phyloP scores from a whole-genome alignment of 37 sponge, comb jelly and placozoan species.

The Diacarnus erythraeanus region DNA sequence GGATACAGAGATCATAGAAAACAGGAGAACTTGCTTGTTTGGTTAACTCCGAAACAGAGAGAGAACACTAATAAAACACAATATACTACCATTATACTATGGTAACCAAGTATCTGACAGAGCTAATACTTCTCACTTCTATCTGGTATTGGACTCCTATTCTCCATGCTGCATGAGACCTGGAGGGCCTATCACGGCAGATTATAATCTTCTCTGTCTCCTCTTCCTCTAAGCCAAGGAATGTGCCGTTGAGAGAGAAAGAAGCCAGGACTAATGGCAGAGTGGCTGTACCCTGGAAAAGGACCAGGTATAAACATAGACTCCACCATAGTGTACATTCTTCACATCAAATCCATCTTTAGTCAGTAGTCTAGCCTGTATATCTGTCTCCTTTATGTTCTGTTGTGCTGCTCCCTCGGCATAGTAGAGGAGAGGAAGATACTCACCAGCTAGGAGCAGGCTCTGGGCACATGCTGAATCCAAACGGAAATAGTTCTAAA shows the following conservation, averaged over 20 bases:
- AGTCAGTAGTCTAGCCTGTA: neutral
- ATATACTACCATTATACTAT: no score
- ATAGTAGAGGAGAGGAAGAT: constrained; percentile 22
- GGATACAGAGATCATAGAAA: constrained; percentile 77
- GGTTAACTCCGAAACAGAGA: neutral
- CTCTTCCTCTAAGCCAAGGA: constrained; percentile 28
- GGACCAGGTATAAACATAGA: constrained; percentile 2
- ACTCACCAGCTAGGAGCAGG: neutral
- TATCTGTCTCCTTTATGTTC: neutral
- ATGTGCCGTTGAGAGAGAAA: constrained; percentile 59
- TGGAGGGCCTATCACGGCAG: constrained; percentile 37
- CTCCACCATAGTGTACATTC: neutral
- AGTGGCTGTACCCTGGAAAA: constrained; percentile 6
- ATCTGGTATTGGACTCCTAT: constrained; percentile 59
- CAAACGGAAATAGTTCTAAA: constrained; percentile 15
- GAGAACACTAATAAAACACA: constrained; percentile 14
- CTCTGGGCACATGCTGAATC: constrained; percentile 52
- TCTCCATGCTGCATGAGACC: constrained; percentile 17
- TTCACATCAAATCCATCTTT: neutral
- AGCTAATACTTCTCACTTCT: constrained; percentile 7
- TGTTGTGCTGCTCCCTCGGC: constrained; percentile 13
- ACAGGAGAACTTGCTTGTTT: neutral
- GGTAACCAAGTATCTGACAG: no score
- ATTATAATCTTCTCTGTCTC: constrained; percentile 48
- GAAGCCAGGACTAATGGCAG: constrained; percentile 38